Percentiles rank a stretch among this genome's conserved stretches.
Evolutionary conservation across 2,888 invertebrate genomes (phyloP).

Genomic region (Epsilonema sp.): DNA sequence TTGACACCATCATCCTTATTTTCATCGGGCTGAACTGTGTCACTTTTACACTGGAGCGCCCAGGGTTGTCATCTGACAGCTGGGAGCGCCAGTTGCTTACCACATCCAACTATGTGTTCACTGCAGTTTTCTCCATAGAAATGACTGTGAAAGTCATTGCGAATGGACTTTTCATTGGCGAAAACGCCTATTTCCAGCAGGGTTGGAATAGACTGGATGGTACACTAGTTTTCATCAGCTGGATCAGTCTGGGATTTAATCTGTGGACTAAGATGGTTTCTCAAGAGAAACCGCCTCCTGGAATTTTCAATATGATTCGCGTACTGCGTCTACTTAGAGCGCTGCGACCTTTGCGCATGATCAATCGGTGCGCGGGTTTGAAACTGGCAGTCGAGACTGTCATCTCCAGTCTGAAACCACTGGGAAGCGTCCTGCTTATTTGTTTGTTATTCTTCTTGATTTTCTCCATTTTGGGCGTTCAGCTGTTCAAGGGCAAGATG

Average conservation of each 20-base stretch:
- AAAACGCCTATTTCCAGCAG: not conserved
- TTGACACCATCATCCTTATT: constrained; percentile 81
- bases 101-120: constrained; percentile 86
- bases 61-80: constrained; percentile 85
- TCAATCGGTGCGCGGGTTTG: not conserved
- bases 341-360: not conserved
- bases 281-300: not conserved
- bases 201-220: not conserved
- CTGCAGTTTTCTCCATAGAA: constrained; percentile 82
- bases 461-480: not conserved
- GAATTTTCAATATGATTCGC: not conserved
- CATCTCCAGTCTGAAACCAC: not conserved
- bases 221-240: not conserved
- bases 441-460: not conserved
- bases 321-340: not conserved
- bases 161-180: not conserved
- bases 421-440: not conserved
- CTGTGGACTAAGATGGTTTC: not conserved
- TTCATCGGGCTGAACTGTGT: constrained; percentile 98
- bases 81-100: constrained; percentile 62
- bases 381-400: not conserved
- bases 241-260: not conserved
- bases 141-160: constrained; percentile 45
- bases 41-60: constrained; percentile 95
- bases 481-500: not conserved